Base-by-base conservation (phyloP, 2,888 invertebrate species). In the Lissonota sp. region DNA sequence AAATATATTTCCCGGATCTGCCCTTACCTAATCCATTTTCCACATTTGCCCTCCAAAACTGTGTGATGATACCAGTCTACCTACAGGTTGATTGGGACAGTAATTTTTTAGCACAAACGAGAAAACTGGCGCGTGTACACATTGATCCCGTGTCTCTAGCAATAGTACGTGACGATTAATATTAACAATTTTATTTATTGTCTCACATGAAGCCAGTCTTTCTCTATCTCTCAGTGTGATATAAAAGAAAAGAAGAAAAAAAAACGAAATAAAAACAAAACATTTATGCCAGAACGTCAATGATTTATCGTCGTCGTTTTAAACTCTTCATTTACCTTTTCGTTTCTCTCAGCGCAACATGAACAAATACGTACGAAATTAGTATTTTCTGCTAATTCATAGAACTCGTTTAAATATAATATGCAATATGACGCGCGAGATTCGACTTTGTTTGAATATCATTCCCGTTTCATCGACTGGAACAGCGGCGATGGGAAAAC, bases 151-250 rank as follows among this genome's bases (percentile, higher is more conserved):
- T 83, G 83, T 87, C 84, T 87, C 81, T 88, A 88, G 85, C 85
- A 87, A 85, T 87, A 88, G 75, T 49, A 74, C 58, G 84, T 84
- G 86, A 87, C 85, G 84, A 88, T 86, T 85, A 83, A 86, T 85
- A 89, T 84, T 86, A 86, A 26, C 84, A 84, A 85, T 87, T 89
- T 90, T 86, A 86, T 89, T 89, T 88, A 87, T 87, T 87, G 79
- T 86, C 87, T 88, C 85, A 85, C 83, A 84, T 85, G 82, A 84
- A 86, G 84, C 83, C 86, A 86, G 82, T 88, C 86, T 87, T 83
- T 86, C 79, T 83, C 79, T 82, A 82, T 84, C 85, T 82, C 87
- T 88, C 87, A 88, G 85, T 89, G 88, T 86, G 85, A 86, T 86
- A 85, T 74, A 57, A 57, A 63, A 16, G 40, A 70, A 74, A 55